These are phyloP conservation scores for Hippocampus zosterae DNA, from an alignment of 2,113 vertebrate species.

Conservation along the genomic window DNA sequence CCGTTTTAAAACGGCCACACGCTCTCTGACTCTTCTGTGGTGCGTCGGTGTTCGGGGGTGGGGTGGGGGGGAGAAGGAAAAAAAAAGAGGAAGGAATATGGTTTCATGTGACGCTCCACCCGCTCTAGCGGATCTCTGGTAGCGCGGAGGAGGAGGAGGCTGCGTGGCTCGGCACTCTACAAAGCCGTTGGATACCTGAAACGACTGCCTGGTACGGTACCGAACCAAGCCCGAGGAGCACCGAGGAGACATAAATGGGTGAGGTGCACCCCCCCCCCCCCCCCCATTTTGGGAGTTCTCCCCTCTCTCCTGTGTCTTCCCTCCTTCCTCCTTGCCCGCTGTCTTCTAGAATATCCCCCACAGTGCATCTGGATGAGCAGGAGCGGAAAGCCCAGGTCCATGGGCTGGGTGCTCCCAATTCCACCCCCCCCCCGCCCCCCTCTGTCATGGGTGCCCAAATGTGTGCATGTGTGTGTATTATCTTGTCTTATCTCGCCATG, in stretches of 20 bases:
- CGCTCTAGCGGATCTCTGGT: constrained; percentile 41
- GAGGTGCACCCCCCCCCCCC: constrained; percentile 20
- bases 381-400: neutral
- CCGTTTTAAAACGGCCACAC: constrained; percentile 23
- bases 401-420: constrained; percentile 18
- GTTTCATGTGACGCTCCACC: constrained; percentile 64
- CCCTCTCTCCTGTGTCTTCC: constrained; percentile 11
- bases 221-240: constrained; percentile 44
- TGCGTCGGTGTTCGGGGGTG: constrained; percentile 30
- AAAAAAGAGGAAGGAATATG: constrained; percentile 67
- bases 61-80: neutral
- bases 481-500: constrained; percentile 5
- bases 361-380: constrained; percentile 56
- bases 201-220: constrained; percentile 19
- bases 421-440: neutral
- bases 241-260: constrained; percentile 68
- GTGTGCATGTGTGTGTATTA: neutral
- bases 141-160: constrained; percentile 51
- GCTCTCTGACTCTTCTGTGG: constrained; percentile 52
- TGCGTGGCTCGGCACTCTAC: constrained; percentile 27
- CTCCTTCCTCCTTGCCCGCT: neutral
- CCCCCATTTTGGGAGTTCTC: constrained; percentile 1
- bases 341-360: constrained; percentile 4
- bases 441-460: neutral
- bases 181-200: constrained; percentile 32